Evolutionary conservation across 1,140 invertebrate species (phyloP), one percentile per base, ranked within the genome.

Genomic region (Drosophila trapezifrons): DNA sequence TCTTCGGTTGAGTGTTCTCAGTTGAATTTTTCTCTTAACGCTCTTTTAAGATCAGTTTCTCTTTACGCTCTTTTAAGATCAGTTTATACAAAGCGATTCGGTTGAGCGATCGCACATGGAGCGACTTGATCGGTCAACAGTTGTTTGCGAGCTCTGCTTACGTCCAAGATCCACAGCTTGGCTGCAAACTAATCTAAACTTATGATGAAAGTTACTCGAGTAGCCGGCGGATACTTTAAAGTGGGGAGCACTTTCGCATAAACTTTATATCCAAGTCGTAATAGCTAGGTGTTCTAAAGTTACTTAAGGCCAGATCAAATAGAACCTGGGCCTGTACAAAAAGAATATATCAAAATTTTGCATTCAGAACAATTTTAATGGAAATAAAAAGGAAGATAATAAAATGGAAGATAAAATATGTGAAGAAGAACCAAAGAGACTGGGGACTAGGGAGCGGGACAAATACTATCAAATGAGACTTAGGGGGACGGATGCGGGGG

Each of bases 361-460:
- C 90, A 91, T 91, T 91, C 90, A 91, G 90, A 91, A 91, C 90
- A 90, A 91, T 87, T 90, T 90, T 70, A 80, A 90, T 82, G 72
- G 75, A 63, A 58, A 57, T 51, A 25, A 58, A 54, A 49, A 25
- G 27, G 22, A 60, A 59, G 70, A 73, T 71, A 59, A 65, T 40
- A 72, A 58, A 75, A 89, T 89, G 80, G 51, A 37, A 54, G 12
- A 37, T 22, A 37, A 37, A 54, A 42, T 67, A 78, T 86, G 79
- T 40, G 32, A 32, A 65, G 63, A 72, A 45, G 75, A 86, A 72
- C 66, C 78, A 85, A 51, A 47, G 40, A 66, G 58, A 52, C 35
- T 54, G 20, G 49, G 22, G 17, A 47, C 25, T 35, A 2, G 22
- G 29, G 60, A 25, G 65, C 25, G 29, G 59, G 57, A 45, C 45